A percentile compares a stretch with the other conserved stretches of the same genome.
Conservation (phyloP, 2,113 vertebrate species). For the Ciconia stormi region DNA sequence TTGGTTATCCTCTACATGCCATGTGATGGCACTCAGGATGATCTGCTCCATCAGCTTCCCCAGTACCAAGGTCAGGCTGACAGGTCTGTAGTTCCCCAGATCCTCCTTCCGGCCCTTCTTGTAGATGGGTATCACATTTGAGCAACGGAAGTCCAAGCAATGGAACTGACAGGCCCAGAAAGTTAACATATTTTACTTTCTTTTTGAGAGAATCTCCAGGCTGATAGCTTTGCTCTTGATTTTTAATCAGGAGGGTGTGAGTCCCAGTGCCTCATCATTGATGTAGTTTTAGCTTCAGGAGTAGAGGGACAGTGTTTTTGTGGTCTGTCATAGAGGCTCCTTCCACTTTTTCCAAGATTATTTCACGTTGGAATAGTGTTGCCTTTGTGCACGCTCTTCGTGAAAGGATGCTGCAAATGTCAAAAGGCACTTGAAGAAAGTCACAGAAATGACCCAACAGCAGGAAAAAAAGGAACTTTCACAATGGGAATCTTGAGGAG, state of each 20-base stretch:
- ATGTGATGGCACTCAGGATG: too few species aligned
- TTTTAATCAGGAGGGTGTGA: neutral
- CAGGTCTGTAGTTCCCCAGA: too few species aligned
- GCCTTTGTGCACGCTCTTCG: neutral
- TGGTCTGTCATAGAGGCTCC: neutral
- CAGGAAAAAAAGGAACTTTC: neutral
- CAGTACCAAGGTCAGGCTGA: too few species aligned
- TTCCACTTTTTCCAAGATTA: neutral
- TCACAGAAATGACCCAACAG: neutral
- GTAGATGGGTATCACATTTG: too few species aligned
- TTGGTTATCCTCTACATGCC: too few species aligned
- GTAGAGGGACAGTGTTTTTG: neutral
- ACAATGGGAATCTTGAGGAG: neutral
- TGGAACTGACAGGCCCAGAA: neutral
- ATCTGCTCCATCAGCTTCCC: too few species aligned
- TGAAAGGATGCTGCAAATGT: neutral
- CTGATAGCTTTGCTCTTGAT: neutral
- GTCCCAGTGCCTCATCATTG: neutral
- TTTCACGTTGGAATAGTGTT: neutral
- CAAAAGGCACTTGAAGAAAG: neutral
- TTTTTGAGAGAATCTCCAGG: neutral
- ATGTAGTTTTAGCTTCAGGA: neutral
- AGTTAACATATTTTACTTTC: neutral
- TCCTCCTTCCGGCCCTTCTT: too few species aligned
- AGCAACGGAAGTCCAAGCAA: neutral